phyloP scores from a whole-genome alignment of 2,113 vertebrate genomes.

The Nothoprocta perdicaria region DNA sequence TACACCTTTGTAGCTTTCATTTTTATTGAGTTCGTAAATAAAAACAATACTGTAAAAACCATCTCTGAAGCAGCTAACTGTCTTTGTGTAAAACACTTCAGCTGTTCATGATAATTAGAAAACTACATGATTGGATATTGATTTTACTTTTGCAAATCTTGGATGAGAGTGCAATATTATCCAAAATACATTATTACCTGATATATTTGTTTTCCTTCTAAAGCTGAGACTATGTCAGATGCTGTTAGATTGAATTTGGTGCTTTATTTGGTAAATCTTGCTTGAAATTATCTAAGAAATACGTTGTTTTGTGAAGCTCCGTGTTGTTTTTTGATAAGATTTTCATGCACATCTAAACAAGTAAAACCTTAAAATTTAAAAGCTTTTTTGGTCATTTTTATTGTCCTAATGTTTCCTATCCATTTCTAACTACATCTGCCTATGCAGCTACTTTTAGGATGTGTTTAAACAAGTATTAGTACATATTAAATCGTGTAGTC shows the following conservation, averaged over 20 bases:
- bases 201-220: background rate
- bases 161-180: background rate
- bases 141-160: background rate
- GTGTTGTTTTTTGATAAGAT: background rate
- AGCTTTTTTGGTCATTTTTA: background rate
- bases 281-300: background rate
- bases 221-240: background rate
- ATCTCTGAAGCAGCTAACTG: background rate
- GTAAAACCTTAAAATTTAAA: background rate
- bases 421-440: background rate
- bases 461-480: fast-evolving
- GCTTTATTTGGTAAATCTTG: background rate
- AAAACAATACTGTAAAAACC: background rate
- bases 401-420: background rate
- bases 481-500: background rate
- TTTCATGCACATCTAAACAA: background rate
- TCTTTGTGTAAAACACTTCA: background rate
- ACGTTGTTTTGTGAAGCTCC: background rate
- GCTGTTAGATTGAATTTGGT: background rate
- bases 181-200: background rate
- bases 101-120: background rate
- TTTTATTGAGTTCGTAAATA: background rate
- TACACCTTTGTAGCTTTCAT: background rate
- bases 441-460: background rate
- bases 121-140: background rate